Base-by-base conservation (phyloP, 23 tunicate species). In the Clavelina lepadiformis region DNA sequence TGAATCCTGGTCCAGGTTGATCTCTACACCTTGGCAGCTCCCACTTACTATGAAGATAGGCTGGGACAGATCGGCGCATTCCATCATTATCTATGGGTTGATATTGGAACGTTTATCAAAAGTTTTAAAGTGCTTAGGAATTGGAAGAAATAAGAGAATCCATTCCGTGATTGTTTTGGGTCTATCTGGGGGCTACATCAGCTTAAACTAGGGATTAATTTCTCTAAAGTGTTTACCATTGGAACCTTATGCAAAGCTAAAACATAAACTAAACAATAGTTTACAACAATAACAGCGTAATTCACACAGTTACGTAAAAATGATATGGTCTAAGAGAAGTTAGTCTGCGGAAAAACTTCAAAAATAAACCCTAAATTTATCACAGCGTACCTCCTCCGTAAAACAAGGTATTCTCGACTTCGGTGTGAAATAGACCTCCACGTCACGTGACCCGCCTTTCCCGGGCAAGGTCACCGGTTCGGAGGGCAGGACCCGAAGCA, bases 61-160 rank as follows among this genome's bases (percentile, higher is more conserved):
- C 52, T 93, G 85, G 15, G 98, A 93, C 82, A 84, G 69, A 23
- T 88, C 98, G 24, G 86, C 88, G 52, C 94, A 93, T 53, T 93
- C 98, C 86, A 93, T 78, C 98, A 93, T 73, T 2, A 91, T 47
- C 78, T 85, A 50, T 31, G 18, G 20, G n/a, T 22, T 27, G 31
- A 28, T 19, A 19, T 56, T 6, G 25, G 11, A 58, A 58, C 13
- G 6, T 24, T 15, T 11, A 44, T 44, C 49, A 15, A 13, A 44
- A 44, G 15, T 44, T 44, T 44, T 44, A 44, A 44, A 44, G 15
- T 11, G 49, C 49, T 44, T 44, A 15, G 15, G 15, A 44, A 44
- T 15, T 44, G 11, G 11, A 11, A 13, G 49, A 15, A 11, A 11
- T 44, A 15, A 44, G 49, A 44, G 11, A 11, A 44, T 15, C 15